phyloP scores from a whole-genome alignment of 2,113 vertebrate genomes.

The Phalacrocorax brasilianus region DNA sequence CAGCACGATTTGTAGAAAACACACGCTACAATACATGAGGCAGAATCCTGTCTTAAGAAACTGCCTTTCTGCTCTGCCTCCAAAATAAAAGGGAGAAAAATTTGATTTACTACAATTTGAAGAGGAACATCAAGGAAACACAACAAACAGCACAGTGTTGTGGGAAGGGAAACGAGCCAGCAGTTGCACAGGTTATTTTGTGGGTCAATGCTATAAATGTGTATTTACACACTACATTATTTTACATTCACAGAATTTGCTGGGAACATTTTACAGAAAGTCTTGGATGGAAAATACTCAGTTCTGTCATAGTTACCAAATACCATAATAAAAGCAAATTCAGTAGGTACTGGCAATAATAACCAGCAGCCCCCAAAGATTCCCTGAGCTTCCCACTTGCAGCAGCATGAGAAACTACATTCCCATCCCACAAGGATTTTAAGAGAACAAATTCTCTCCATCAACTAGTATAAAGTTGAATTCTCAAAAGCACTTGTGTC shows the following conservation, averaged over 20 bases:
- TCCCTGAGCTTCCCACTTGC: constrained; percentile 33
- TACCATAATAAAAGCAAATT: background rate
- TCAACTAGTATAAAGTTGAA: constrained; percentile 4
- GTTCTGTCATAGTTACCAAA: background rate
- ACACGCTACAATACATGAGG: fast-evolving
- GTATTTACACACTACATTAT: background rate
- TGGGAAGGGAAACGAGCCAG: background rate
- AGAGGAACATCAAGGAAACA: background rate
- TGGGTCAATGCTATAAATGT: background rate
- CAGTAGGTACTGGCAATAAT: constrained; percentile 5
- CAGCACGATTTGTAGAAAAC: background rate
- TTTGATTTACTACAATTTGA: background rate
- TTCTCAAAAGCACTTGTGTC: constrained; percentile 25
- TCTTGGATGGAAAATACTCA: background rate
- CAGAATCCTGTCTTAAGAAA: background rate
- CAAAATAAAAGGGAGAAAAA: background rate
- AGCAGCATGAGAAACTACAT: constrained; percentile 40
- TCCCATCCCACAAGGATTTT: constrained; percentile 45
- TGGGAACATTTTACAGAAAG: background rate
- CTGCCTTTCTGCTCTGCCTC: background rate
- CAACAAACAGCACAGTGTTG: background rate
- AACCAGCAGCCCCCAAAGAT: constrained; percentile 21
- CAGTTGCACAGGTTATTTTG: background rate
- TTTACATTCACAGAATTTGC: background rate
- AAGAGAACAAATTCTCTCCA: constrained; percentile 18